phyloP scores from a whole-genome alignment of 2,888 invertebrate species.

The Flexamia atlantica region DNA sequence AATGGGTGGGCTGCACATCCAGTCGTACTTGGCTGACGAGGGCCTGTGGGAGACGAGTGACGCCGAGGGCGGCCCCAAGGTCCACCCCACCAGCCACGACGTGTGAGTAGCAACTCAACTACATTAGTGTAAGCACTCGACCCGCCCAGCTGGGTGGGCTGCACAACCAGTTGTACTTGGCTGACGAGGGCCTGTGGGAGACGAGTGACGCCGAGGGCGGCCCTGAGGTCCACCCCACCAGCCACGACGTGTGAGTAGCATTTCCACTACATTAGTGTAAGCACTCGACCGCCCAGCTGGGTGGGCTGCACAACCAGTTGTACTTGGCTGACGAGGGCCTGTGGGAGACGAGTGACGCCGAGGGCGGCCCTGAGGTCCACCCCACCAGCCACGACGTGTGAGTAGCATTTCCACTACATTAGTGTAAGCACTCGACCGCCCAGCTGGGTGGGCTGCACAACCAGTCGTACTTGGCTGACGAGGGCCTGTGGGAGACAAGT shows the following conservation, averaged over 20 bases:
- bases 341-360: not conserved
- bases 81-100: slow-evolving; percentile 68
- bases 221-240: slow-evolving; percentile 67
- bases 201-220: not conserved
- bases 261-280: no score
- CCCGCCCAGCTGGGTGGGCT: slow-evolving; percentile 69
- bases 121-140: no score
- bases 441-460: slow-evolving; percentile 33
- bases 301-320: not conserved
- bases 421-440: slow-evolving; percentile 66
- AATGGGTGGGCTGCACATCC: slow-evolving; percentile 32
- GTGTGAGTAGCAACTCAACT: slow-evolving; percentile 66
- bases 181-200: no score
- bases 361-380: slow-evolving; percentile 64
- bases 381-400: slow-evolving; percentile 69
- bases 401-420: slow-evolving; percentile 31
- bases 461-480: slow-evolving; percentile 6
- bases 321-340: no score
- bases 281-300: slow-evolving; percentile 67
- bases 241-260: slow-evolving; percentile 68
- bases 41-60: slow-evolving; percentile 4
- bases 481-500: slow-evolving; percentile 54
- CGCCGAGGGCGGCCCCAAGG: slow-evolving; percentile 60
- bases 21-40: not conserved
- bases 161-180: no score